phyloP scores from a whole-genome alignment of 1,140 invertebrate genomes.

The Aplysia californica region DNA sequence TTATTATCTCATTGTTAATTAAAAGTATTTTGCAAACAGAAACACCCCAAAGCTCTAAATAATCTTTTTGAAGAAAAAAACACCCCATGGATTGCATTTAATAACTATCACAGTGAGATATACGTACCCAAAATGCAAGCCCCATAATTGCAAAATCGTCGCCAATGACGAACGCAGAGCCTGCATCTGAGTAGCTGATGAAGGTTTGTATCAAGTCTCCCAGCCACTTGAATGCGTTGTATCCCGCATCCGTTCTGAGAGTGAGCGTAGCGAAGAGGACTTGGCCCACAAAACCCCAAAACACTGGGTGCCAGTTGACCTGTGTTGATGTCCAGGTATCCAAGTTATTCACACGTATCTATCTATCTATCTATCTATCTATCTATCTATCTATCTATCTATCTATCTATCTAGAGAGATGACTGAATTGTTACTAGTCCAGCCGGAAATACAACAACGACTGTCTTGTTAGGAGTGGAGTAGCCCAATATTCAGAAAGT shows the following conservation, averaged over 20 bases:
- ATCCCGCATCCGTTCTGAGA: not conserved
- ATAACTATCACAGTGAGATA: too few relatives aligned
- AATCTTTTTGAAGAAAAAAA: too few relatives aligned
- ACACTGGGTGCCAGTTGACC: not conserved
- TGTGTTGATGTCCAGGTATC: not conserved
- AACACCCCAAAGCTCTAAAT: too few relatives aligned
- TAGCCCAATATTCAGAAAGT: not conserved
- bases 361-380: not conserved
- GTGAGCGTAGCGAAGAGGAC: not conserved
- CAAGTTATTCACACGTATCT: not conserved
- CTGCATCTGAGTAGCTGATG: conserved; percentile 81
- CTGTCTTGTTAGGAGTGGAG: not conserved
- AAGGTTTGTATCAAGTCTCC: conserved; percentile 76
- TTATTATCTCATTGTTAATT: too few relatives aligned
- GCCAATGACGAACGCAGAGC: conserved; percentile 88
- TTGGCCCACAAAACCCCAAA: not conserved
- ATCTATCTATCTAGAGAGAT: not conserved
- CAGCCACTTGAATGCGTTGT: not conserved
- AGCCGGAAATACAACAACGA: not conserved
- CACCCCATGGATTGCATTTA: too few relatives aligned
- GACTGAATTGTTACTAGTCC: not conserved
- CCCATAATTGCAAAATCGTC: not conserved
- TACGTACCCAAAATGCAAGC: too few relatives aligned
- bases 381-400: not conserved
- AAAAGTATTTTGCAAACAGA: too few relatives aligned